phyloP scores from a whole-genome alignment of 2,113 vertebrate genomes.

The Gymnogyps californianus region DNA sequence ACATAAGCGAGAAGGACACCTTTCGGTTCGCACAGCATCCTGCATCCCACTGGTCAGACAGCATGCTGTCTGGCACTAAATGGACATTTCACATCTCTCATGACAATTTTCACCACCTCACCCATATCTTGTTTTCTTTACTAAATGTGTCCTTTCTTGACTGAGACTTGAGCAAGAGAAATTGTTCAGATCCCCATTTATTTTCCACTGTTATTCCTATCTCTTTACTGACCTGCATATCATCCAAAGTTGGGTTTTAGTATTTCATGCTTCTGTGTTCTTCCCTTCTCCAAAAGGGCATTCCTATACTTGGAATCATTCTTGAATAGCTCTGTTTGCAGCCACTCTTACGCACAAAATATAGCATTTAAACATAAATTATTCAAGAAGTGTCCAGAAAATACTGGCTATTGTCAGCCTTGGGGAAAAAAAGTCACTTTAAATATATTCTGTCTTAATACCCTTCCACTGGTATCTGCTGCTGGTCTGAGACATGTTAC shows the following conservation, averaged over 20 bases:
- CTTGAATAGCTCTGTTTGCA: neutral
- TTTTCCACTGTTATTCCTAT: neutral
- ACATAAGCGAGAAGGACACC: neutral
- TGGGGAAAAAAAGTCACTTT: neutral
- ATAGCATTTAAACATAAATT: neutral
- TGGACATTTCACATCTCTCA: neutral
- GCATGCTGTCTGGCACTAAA: neutral
- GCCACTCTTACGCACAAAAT: neutral
- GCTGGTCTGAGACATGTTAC: neutral
- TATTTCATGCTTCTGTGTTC: neutral
- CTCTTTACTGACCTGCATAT: neutral
- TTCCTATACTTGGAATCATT: neutral
- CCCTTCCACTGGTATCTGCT: neutral
- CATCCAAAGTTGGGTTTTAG: neutral
- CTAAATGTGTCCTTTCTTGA: neutral
- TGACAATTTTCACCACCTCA: neutral
- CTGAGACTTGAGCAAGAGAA: neutral
- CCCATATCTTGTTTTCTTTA: neutral
- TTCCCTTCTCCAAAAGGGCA: neutral
- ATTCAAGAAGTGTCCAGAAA: constrained; percentile 10
- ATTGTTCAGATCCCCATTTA: neutral
- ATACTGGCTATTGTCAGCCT: neutral
- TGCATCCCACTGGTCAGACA: neutral
- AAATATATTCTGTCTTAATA: neutral
- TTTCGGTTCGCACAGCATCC: neutral